Conservation (phyloP, 2,888 invertebrate genomes). For the Caprella mutica region DNA sequence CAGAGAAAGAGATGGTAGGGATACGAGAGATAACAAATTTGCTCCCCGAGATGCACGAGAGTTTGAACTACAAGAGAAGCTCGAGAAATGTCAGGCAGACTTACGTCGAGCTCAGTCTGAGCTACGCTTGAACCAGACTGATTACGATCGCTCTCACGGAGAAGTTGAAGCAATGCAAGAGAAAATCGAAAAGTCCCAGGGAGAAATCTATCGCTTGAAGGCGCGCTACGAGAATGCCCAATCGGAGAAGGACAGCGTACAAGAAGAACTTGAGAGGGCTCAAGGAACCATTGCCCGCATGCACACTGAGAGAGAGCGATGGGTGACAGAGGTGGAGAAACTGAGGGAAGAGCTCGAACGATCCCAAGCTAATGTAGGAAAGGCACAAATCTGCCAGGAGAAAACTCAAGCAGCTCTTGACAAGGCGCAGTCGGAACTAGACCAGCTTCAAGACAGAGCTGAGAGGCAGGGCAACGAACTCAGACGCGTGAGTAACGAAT, state of each 20-base stretch:
- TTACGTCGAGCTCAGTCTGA: conserved; percentile 78
- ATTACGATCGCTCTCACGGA: conserved; percentile 71
- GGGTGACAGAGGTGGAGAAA: conserved; percentile 53
- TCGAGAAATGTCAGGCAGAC: conserved; percentile 73
- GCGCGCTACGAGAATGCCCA: conserved; percentile 89
- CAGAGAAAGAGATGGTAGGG: neutral
- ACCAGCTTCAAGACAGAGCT: conserved; percentile 74
- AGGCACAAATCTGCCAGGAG: conserved; percentile 68
- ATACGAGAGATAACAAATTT: neutral
- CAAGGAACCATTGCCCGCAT: conserved; percentile 55
- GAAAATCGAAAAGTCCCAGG: conserved; percentile 85
- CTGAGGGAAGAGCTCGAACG: conserved; percentile 76
- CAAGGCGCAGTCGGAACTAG: conserved; percentile 78
- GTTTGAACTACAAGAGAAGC: conserved; percentile 49
- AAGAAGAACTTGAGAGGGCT: conserved; percentile 79
- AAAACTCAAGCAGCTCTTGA: conserved; percentile 78
- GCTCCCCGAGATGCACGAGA: conserved; percentile 41
- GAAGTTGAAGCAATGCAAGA: conserved; percentile 78
- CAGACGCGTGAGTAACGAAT: conserved; percentile 54
- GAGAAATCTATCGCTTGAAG: conserved; percentile 85
- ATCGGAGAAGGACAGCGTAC: conserved; percentile 81
- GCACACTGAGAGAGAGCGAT: conserved; percentile 35
- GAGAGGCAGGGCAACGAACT: conserved; percentile 72
- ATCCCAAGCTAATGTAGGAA: conserved; percentile 47
- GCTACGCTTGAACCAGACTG: conserved; percentile 78